Evolutionary conservation across 2,113 vertebrate species (phyloP), one percentile per base, ranked within the genome.

Genomic region (Tapirus terrestris): DNA sequence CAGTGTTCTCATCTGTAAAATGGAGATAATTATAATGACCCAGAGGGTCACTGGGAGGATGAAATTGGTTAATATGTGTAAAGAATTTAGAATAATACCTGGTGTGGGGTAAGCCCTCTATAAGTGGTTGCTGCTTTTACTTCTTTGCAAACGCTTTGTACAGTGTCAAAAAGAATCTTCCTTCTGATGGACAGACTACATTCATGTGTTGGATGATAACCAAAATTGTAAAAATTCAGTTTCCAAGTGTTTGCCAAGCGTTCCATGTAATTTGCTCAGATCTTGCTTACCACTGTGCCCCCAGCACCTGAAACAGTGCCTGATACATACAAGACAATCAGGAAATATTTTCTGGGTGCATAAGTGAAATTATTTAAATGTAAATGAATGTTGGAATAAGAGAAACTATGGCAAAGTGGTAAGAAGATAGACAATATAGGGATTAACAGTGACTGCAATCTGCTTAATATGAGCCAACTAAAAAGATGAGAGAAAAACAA

Each of bases 1-100:
- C 93, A 43, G 63, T 70, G 63, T 97, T 95, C 60, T 65, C 73
- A 80, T 72, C 87, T 95, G 67, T 94, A 67, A 93, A 97, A 94
- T 96, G 83, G 96, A 87, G 56, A 68, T 73, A 1, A 33, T 60
- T 48, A 20, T 48, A 63, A 33, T 65, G 36, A 73, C 51, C 58
- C 51, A 36, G 86, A 89, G 88, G 27, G 20, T 81, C 48, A n/a
- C 18, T 29, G 31, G 60, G 39, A 84, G 21, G 63, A 75, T 75
- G 70, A 77, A 51, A n/a, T 86, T 88, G 13, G 51, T 88, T 84
- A 61, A 76, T 72, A 53, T 1, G 0, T 79, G 21, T 83, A 58
- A 86, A 76, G 51, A 60, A 53, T 11, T 73, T 81, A 80, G 68
- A 96, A 43, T n/a, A 75, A 8, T 68, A 53, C 21, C 58, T 67